Conservation (phyloP, 2,113 vertebrate genomes). For the Poecile atricapillus region DNA sequence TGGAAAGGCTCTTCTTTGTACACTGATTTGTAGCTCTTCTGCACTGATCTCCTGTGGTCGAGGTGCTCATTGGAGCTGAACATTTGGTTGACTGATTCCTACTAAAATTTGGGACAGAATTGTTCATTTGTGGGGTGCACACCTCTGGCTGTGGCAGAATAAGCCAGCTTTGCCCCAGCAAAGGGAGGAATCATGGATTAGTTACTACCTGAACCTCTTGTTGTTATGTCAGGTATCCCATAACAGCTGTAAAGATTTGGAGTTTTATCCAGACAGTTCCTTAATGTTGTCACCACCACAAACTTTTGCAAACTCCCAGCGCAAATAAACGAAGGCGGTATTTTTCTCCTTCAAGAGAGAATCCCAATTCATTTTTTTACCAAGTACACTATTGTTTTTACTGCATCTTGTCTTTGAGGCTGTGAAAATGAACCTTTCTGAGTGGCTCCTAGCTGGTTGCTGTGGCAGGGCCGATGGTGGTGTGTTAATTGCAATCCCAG, state of each 20-base stretch:
- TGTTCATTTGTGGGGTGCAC: neutral
- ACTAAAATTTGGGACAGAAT: neutral
- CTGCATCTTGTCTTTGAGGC: neutral
- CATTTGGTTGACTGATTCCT: neutral
- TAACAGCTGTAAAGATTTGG: neutral
- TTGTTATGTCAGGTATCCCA: neutral
- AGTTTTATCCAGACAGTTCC: neutral
- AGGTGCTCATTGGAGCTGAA: neutral
- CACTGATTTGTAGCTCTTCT: neutral
- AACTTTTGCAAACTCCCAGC: neutral
- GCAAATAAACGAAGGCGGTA: fast-evolving
- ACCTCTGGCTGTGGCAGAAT: fast-evolving
- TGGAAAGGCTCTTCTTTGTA: neutral
- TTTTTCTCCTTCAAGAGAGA: neutral
- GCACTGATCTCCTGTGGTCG: neutral
- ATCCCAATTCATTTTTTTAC: neutral
- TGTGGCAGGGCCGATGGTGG: neutral
- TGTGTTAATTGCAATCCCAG: constrained; percentile 18
- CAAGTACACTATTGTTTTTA: neutral
- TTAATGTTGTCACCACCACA: neutral
- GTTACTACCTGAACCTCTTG: neutral
- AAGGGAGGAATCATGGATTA: neutral
- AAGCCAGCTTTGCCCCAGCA: neutral
- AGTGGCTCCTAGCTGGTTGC: neutral
- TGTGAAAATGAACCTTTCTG: neutral